These are phyloP conservation scores for Ips nitidus DNA, from an alignment of 1,140 invertebrate species.

Conservation along the genomic window DNA sequence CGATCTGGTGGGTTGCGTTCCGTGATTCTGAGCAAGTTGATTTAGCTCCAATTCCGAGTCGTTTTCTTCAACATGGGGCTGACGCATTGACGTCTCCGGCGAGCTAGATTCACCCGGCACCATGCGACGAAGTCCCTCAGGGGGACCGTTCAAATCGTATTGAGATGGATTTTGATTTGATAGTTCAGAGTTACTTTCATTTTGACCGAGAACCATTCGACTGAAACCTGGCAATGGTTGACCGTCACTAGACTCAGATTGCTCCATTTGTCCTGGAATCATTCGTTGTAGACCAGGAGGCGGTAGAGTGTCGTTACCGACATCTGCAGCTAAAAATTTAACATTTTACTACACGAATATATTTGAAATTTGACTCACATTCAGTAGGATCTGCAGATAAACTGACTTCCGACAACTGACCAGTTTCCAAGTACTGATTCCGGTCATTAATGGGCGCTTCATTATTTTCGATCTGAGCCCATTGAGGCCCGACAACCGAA, in stretches of 20 bases:
- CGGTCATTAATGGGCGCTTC: slow-evolving; percentile 66
- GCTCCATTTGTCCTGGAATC: slow-evolving; percentile 65
- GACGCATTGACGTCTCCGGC: slow-evolving; percentile 43
- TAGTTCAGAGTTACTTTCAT: slow-evolving; percentile 22
- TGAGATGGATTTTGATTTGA: slow-evolving; percentile 23
- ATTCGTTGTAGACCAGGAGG: slow-evolving; percentile 63
- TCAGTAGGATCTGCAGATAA: slow-evolving; percentile 47
- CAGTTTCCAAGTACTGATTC: slow-evolving; percentile 72
- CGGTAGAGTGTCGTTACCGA: slow-evolving; percentile 53
- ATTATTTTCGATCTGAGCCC: slow-evolving; percentile 56
- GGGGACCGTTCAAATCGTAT: slow-evolving; percentile 51
- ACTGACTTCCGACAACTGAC: slow-evolving; percentile 63
- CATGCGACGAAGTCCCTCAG: slow-evolving; percentile 60
- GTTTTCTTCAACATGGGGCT: slow-evolving; percentile 40
- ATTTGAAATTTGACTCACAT: slow-evolving; percentile 17
- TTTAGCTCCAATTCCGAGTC: slow-evolving; percentile 46
- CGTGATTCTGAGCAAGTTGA: slow-evolving; percentile 17
- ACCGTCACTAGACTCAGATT: slow-evolving; percentile 50
- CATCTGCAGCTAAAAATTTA: slow-evolving; percentile 21
- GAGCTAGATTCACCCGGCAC: slow-evolving; percentile 57
- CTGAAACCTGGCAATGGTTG: slow-evolving; percentile 51
- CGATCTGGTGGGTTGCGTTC: slow-evolving; percentile 41
- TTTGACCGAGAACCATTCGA: slow-evolving; percentile 54
- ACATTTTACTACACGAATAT: slow-evolving; percentile 1
- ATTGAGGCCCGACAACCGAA: slow-evolving; percentile 38